Base-by-base conservation (phyloP, 2,888 invertebrate species). In the Agriopis leucophaearia region DNA sequence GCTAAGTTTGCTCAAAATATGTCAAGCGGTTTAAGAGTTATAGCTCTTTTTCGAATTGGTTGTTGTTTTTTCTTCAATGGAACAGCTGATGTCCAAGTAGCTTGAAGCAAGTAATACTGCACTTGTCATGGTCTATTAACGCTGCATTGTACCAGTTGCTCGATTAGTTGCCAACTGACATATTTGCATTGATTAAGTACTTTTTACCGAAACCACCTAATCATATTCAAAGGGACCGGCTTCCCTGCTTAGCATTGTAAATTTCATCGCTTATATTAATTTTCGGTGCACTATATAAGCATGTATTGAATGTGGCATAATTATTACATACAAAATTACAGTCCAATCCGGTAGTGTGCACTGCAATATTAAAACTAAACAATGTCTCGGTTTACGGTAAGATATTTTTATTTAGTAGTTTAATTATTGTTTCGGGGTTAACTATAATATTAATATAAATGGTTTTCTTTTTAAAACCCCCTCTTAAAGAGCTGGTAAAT, bases 361-460 rank as follows among this genome's bases (percentile, higher is more conserved):
- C 78, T 79, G 70, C 64, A 73, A 74, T 16, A 36, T 35, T 36
- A 51, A 15, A 59, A 40, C 58, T 50, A 72, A 83, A 79, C 77
- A 69, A 92, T 92, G 92, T 90, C 90, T 84, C 90, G 86, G 77
- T 82, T 91, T 80, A 90, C 90, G 91, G 92, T 92, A 88, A 90
- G 86, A 72, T 12, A n/a, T 60, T 54, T 10, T 38, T 7, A 45
- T 13, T 15, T 36, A 4, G 27, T 18, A 16, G 1, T 52, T n/a
- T n/a, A n/a, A n/a, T n/a, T n/a, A n/a, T n/a, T n/a, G n/a, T n/a
- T n/a, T n/a, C n/a, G n/a, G n/a, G n/a, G n/a, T n/a, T n/a, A n/a
- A n/a, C n/a, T n/a, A n/a, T n/a, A n/a, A n/a, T n/a, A n/a, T n/a
- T n/a, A n/a, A n/a, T n/a, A n/a, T n/a, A n/a, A n/a, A n/a, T n/a